These are phyloP conservation scores for Oenanthe melanoleuca DNA, from an alignment of 2,113 vertebrate genomes.

Conservation along the genomic window DNA sequence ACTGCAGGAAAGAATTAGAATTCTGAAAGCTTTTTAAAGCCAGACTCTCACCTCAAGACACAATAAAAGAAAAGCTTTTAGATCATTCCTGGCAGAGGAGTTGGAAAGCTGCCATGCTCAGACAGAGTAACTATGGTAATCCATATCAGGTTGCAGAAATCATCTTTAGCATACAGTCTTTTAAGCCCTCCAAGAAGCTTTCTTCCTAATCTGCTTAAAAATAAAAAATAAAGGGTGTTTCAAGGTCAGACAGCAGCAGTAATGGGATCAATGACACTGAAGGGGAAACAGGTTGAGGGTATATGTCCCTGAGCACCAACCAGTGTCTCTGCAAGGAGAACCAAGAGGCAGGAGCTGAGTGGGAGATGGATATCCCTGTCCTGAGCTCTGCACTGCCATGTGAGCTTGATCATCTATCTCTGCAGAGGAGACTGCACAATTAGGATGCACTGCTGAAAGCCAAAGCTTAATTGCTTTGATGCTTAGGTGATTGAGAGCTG, in stretches of 20 bases:
- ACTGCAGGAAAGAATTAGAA: constrained; percentile 57
- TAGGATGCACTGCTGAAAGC: constrained; percentile 35
- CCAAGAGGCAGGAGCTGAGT: background rate
- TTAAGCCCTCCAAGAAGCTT: constrained; percentile 54
- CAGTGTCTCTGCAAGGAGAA: background rate
- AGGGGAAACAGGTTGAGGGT: background rate
- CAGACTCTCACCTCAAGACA: constrained; percentile 57
- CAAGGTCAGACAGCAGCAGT: constrained; percentile 44
- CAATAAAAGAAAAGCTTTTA: constrained; percentile 72
- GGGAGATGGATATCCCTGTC: background rate
- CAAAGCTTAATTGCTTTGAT: constrained; percentile 50
- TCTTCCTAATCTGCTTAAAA: constrained; percentile 60
- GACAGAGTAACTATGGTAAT: constrained; percentile 54
- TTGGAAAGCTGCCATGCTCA: constrained; percentile 59
- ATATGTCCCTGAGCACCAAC: background rate
- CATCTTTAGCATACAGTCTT: constrained; percentile 52
- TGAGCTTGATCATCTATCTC: background rate
- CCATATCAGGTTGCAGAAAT: constrained; percentile 66
- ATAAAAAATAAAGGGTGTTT: constrained; percentile 34
- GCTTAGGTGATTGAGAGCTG: constrained; percentile 44
- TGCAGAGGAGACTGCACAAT: background rate
- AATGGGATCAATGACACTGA: background rate
- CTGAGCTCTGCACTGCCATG: background rate
- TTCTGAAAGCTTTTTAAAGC: constrained; percentile 61
- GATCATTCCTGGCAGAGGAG: constrained; percentile 65